Evolutionary conservation across 2,113 vertebrate genomes (phyloP).

Genomic region (Neoarius graeffei): DNA sequence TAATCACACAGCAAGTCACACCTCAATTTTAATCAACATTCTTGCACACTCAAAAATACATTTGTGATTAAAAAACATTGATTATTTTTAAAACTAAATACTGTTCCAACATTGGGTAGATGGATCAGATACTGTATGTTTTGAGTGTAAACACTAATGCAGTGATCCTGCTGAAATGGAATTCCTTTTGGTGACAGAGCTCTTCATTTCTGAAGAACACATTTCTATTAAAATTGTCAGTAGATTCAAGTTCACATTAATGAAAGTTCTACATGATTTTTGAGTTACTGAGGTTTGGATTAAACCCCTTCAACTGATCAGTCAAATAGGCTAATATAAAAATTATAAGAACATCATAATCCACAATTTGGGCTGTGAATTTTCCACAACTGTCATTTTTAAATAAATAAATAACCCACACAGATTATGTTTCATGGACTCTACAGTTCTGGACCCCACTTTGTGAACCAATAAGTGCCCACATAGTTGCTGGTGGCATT

Average conservation of each 20-base stretch:
- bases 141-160: neutral
- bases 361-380: neutral
- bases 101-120: neutral
- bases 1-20: neutral
- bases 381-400: neutral
- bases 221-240: neutral
- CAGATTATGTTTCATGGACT: neutral
- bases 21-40: conserved; percentile 18
- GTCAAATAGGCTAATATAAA: neutral
- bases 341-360: neutral
- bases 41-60: conserved; percentile 9
- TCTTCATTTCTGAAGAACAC: neutral
- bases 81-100: conserved; percentile 20
- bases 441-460: neutral
- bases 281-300: neutral
- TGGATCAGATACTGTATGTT: neutral
- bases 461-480: neutral
- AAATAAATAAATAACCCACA: neutral
- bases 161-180: neutral
- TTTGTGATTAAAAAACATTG: conserved; percentile 14
- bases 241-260: neutral
- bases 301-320: neutral
- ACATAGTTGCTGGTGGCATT: no score
- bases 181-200: neutral
- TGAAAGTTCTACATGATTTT: neutral